Percentiles rank a stretch among this genome's conserved stretches.
Conservation (phyloP, 2,888 invertebrate genomes). For the Chymomyza amoena region DNA sequence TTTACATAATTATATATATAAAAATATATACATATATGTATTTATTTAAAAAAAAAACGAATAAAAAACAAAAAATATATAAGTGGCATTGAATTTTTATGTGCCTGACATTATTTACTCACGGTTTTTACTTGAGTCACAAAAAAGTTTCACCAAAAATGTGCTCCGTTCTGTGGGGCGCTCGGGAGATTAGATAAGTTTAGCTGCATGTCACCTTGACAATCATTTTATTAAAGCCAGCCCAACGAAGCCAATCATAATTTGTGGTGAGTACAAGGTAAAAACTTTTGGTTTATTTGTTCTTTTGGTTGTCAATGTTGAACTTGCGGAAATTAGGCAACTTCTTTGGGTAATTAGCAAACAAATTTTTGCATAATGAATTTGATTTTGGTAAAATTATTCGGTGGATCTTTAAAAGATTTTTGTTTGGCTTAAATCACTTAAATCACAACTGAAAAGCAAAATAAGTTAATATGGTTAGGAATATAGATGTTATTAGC, state of each 20-base stretch:
- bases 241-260: neutral
- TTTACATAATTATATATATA: slow-evolving; percentile 20
- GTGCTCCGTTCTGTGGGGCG: neutral
- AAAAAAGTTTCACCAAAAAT: neutral
- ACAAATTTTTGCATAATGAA: no score
- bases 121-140: neutral
- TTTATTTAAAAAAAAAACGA: slow-evolving; percentile 46
- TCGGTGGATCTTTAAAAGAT: no score
- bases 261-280: neutral
- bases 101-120: slow-evolving; percentile 19
- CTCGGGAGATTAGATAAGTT: neutral
- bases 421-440: no score
- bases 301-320: neutral
- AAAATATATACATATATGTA: slow-evolving; percentile 50
- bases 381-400: no score
- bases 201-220: neutral
- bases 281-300: neutral
- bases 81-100: slow-evolving; percentile 54
- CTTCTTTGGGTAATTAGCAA: neutral
- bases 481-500: no score
- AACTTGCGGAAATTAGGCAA: neutral
- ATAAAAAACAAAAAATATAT: slow-evolving; percentile 41
- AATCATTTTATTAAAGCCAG: neutral
- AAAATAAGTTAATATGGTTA: no score
- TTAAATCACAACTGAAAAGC: no score